phyloP scores from a whole-genome alignment of 2,888 invertebrate genomes.

The Pilophorus perplexus region DNA sequence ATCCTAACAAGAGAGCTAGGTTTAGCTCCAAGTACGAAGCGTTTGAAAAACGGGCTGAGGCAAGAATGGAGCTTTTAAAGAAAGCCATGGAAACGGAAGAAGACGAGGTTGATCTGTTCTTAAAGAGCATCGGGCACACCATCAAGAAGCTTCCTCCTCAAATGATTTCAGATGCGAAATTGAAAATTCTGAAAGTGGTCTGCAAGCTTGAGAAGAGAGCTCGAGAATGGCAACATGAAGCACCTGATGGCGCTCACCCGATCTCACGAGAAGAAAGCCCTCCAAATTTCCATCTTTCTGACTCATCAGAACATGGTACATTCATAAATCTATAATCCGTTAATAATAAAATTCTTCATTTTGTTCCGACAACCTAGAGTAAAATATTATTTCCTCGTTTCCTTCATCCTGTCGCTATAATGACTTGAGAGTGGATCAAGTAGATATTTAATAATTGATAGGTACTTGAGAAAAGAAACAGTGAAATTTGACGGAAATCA shows the following conservation, averaged over 20 bases:
- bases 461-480: no score
- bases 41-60: constrained; percentile 9
- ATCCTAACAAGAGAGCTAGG: constrained; percentile 5
- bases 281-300: constrained; percentile 4
- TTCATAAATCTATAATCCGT: constrained; percentile 5
- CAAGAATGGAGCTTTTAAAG: constrained; percentile 13
- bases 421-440: constrained; percentile 9
- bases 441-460: constrained; percentile 1
- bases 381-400: constrained; percentile 1
- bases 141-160: constrained; percentile 31
- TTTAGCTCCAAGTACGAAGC: constrained; percentile 13
- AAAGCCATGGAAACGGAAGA: constrained; percentile 20
- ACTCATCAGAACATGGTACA: constrained; percentile 9
- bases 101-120: constrained; percentile 36
- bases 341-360: constrained; percentile 4
- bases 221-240: constrained; percentile 12
- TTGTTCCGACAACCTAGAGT: constrained; percentile 4
- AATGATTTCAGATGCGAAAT: no score
- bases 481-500: no score
- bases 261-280: constrained; percentile 3
- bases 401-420: constrained; percentile 4
- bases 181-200: constrained; percentile 26
- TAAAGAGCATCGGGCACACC: constrained; percentile 30
- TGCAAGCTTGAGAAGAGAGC: constrained; percentile 16
- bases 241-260: constrained; percentile 8